Evolutionary conservation across 2,888 invertebrate genomes (phyloP).

Genomic region (Amphipyra berbera): DNA sequence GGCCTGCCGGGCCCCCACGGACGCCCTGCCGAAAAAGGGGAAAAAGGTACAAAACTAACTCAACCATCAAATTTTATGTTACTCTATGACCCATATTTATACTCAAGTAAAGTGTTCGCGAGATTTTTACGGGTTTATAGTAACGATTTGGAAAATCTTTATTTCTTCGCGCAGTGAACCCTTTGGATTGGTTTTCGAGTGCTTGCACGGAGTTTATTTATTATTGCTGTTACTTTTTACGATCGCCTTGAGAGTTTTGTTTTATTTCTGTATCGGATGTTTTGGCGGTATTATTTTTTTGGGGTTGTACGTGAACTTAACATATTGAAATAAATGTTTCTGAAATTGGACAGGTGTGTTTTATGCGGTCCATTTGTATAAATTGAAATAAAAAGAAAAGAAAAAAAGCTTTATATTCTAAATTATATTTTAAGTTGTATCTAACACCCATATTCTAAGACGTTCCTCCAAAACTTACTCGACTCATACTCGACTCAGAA

Average conservation of each 20-base stretch:
- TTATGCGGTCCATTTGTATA: constrained; percentile 33
- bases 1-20: constrained; percentile 89
- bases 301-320: constrained; percentile 39
- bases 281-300: constrained; percentile 52
- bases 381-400: constrained; percentile 29
- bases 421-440: no score
- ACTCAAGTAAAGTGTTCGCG: constrained; percentile 80
- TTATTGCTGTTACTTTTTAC: constrained; percentile 79
- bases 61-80: constrained; percentile 89
- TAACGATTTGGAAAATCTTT: constrained; percentile 87
- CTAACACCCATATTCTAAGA: no score
- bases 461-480: no score
- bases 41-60: constrained; percentile 91
- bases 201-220: constrained; percentile 77
- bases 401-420: background rate
- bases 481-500: no score
- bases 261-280: constrained; percentile 66
- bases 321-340: constrained; percentile 54
- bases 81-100: constrained; percentile 87
- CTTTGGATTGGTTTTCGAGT: constrained; percentile 73
- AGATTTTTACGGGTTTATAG: constrained; percentile 84
- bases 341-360: constrained; percentile 30
- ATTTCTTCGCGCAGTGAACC: constrained; percentile 76
- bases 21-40: constrained; percentile 93
- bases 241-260: constrained; percentile 72